Evolutionary conservation across 2,888 invertebrate genomes (phyloP).

Genomic region (Eristalinus aeneus): DNA sequence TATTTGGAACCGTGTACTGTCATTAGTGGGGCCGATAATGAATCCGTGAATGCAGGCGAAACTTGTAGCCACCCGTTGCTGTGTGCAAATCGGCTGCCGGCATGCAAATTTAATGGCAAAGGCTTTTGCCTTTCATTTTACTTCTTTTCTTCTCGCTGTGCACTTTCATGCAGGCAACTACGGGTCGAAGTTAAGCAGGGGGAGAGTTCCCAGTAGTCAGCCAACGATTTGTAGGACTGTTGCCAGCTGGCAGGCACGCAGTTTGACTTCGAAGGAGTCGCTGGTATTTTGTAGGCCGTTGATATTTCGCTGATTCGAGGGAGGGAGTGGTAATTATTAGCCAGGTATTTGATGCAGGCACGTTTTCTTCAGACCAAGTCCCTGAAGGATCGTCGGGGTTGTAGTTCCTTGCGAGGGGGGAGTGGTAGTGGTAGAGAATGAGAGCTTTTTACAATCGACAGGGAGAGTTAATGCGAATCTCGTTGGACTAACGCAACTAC

Average conservation of each 20-base stretch:
- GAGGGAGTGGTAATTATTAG: too few relatives aligned
- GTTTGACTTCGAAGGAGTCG: not conserved
- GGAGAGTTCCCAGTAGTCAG: not conserved
- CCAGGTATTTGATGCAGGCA: too few relatives aligned
- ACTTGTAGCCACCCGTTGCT: not conserved
- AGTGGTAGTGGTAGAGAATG: too few relatives aligned
- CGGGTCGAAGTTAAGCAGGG: not conserved
- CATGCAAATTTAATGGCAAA: conserved; percentile 29
- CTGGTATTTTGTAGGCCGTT: not conserved
- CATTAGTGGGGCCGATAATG: conserved; percentile 16
- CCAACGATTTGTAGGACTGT: not conserved
- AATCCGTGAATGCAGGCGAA: not conserved
- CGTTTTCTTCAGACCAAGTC: too few relatives aligned
- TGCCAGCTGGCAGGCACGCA: not conserved
- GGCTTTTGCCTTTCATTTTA: too few relatives aligned
- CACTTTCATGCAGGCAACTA: not conserved
- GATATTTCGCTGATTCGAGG: not conserved
- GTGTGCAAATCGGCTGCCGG: conserved; percentile 8
- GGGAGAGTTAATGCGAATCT: too few relatives aligned
- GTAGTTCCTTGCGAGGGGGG: too few relatives aligned
- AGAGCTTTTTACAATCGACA: too few relatives aligned
- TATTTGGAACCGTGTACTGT: conserved; percentile 5
- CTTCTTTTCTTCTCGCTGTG: not conserved
- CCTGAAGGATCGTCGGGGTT: too few relatives aligned
- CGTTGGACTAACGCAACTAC: too few relatives aligned